Evolutionary conservation across 2,888 invertebrate genomes (phyloP), one percentile per base, ranked within the genome.

Genomic region (Eupithecia inturbata): DNA sequence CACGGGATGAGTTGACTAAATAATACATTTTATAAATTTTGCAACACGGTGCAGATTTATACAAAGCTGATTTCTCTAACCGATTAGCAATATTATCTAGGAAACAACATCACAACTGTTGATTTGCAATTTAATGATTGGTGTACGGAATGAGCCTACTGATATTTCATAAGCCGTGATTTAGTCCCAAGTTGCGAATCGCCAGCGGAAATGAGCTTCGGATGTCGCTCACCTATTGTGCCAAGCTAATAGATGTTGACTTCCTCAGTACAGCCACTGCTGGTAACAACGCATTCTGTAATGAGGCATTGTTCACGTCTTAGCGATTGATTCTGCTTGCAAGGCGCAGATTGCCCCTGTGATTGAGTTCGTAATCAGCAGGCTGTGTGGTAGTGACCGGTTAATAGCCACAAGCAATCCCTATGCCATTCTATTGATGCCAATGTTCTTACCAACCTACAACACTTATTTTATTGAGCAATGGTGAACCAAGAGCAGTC

Each of bases 141-240:
- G 63, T 68, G 77, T 77, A 80, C 80, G 80, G 84, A 84, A 84
- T 82, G 83, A 84, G 81, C 80, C 78, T 82, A 81, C 81, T 81
- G 83, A 85, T 86, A 85, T 84, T 85, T 84, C 86, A 86, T 88
- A 88, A 88, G 82, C 81, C 84, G 87, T 84, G 85, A 87, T 88
- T 89, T 88, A 87, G 85, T 87, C 85, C 91, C 88, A 85, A 89
- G 89, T 92, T 90, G 91, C 90, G 89, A 92, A 93, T 92, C 87
- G 87, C 89, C 87, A 92, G 87, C 94, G 94, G 94, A 94, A 94
- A 93, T 87, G 94, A 93, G 94, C 92, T 93, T 94, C 94, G 94
- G 94, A 94, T 94, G 92, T 93, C 93, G 93, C 92, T 93, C 92
- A 92, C 91, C 94, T 94, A 94, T 94, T 94, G 94, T 94, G 92